Conservation (phyloP, 2,113 vertebrate genomes). For the Pandion haliaetus region DNA sequence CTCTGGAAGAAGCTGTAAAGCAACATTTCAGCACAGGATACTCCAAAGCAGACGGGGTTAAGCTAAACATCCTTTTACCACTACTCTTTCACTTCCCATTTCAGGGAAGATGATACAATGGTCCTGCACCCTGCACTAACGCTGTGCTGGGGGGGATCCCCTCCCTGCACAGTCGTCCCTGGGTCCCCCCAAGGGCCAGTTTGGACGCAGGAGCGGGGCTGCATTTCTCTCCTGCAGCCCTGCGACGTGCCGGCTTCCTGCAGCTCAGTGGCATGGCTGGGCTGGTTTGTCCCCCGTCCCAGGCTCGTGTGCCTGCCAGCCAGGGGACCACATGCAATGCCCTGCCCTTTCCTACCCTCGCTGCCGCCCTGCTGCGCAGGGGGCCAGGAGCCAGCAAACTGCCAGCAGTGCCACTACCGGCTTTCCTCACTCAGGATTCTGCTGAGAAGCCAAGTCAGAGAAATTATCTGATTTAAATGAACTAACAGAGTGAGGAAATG, state of each 20-base stretch:
- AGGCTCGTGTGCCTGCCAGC: not conserved
- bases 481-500: rapidly evolving
- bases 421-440: not conserved
- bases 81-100: conserved; percentile 33
- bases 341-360: not conserved
- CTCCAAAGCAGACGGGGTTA: conserved; percentile 30
- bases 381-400: not conserved
- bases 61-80: conserved; percentile 29
- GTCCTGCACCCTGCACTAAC: not conserved
- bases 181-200: not conserved
- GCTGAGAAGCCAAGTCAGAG: not conserved
- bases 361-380: rapidly evolving
- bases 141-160: not conserved
- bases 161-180: rapidly evolving
- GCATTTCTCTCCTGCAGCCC: not conserved
- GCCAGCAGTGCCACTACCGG: rapidly evolving
- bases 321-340: rapidly evolving
- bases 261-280: rapidly evolving
- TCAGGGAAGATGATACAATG: not conserved
- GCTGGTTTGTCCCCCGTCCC: not conserved
- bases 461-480: rapidly evolving
- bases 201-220: not conserved
- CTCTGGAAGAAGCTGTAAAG: not conserved
- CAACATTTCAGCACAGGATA: conserved; percentile 15
- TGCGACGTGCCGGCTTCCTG: not conserved